These are phyloP conservation scores for Microtus pennsylvanicus DNA, from an alignment of 2,113 vertebrate species.

Conservation along the genomic window DNA sequence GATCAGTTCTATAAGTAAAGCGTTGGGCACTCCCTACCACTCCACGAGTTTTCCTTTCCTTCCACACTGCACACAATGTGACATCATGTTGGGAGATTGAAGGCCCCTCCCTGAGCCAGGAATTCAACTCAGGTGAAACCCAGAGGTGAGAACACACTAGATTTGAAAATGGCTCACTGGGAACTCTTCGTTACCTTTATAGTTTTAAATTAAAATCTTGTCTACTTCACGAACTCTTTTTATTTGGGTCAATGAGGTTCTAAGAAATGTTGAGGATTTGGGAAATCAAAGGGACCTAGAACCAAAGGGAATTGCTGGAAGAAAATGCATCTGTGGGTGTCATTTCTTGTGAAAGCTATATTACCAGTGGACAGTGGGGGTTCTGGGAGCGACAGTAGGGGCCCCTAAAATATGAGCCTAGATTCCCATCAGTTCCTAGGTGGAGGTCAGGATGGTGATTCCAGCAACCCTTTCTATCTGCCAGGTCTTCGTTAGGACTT, in stretches of 20 bases:
- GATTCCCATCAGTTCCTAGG: not conserved
- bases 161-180: conserved; percentile 29
- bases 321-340: not conserved
- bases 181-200: not conserved
- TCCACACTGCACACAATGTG: not conserved
- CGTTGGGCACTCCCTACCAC: not conserved
- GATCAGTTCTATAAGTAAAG: not conserved
- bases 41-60: not conserved
- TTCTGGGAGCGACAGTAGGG: not conserved
- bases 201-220: conserved; percentile 28
- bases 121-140: conserved; percentile 49
- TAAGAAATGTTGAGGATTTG: not conserved
- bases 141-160: not conserved
- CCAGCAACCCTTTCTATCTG: not conserved
- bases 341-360: not conserved
- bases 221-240: conserved; percentile 3
- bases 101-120: not conserved
- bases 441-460: not conserved
- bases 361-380: not conserved
- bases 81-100: not conserved
- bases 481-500: not conserved
- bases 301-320: conserved; percentile 7
- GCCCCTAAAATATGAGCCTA: not conserved
- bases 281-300: not conserved
- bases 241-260: not conserved